Evolutionary conservation across 2,888 invertebrate genomes (phyloP).

Genomic region (Coelopa pilipes): DNA sequence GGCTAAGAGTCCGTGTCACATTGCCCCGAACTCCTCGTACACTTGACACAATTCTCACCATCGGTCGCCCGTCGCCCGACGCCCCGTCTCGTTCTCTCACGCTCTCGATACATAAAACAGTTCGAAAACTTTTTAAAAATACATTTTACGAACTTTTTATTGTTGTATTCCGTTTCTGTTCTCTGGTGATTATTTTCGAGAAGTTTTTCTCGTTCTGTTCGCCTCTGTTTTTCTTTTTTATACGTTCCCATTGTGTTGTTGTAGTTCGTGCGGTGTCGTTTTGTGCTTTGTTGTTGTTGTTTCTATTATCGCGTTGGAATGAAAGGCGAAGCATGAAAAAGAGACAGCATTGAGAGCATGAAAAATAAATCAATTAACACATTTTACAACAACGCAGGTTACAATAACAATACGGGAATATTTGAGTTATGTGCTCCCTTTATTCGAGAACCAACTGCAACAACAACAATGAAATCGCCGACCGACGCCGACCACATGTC

Average conservation of each 20-base stretch:
- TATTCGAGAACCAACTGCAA: too few relatives aligned
- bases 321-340: too few relatives aligned
- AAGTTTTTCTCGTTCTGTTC: not conserved
- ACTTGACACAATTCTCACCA: conserved; percentile 16
- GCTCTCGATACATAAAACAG: conserved; percentile 6
- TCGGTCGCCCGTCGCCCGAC: not conserved
- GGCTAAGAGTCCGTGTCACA: not conserved
- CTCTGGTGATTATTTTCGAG: not conserved
- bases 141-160: not conserved
- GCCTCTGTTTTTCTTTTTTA: not conserved
- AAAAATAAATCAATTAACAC: too few relatives aligned
- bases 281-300: not conserved
- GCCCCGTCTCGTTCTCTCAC: not conserved
- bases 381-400: too few relatives aligned
- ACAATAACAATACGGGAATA: too few relatives aligned
- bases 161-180: not conserved
- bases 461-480: too few relatives aligned
- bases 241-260: not conserved
- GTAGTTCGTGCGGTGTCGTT: not conserved
- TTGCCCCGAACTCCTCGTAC: not conserved
- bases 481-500: too few relatives aligned
- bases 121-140: not conserved
- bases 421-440: too few relatives aligned
- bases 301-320: too few relatives aligned
- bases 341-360: too few relatives aligned